These are phyloP conservation scores for Gnathonemus longibarbis DNA, from an alignment of 2,113 vertebrate genomes.

Conservation along the genomic window DNA sequence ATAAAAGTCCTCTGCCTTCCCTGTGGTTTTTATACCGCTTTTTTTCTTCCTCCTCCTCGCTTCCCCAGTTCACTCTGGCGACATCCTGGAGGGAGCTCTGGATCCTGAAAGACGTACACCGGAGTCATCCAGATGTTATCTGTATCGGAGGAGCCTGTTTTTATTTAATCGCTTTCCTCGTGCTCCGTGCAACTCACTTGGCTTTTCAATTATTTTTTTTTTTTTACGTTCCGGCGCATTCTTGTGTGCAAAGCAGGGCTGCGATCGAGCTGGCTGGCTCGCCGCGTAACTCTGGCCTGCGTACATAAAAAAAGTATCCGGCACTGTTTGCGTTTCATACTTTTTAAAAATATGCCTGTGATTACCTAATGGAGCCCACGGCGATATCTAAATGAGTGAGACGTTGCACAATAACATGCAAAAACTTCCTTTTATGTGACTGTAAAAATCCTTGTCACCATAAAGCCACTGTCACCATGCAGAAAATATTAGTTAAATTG, in stretches of 20 bases:
- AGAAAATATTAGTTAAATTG: slow-evolving; percentile 10
- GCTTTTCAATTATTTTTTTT: background rate
- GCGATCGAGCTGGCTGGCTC: background rate
- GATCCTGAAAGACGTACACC: slow-evolving; percentile 73
- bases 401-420: background rate
- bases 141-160: slow-evolving; percentile 62
- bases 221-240: background rate
- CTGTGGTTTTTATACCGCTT: slow-evolving; percentile 53
- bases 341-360: background rate
- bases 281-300: background rate
- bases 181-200: slow-evolving; percentile 51
- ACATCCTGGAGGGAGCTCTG: slow-evolving; percentile 66
- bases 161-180: background rate
- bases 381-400: background rate
- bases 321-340: background rate
- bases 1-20: slow-evolving; percentile 77
- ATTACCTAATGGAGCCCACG: background rate
- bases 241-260: slow-evolving; percentile 3
- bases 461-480: background rate
- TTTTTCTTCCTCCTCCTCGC: slow-evolving; percentile 61
- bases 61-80: slow-evolving; percentile 63
- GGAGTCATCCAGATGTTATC: slow-evolving; percentile 82
- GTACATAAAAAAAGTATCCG: background rate
- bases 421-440: background rate
- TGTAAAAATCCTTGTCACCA: background rate